phyloP scores from a whole-genome alignment of 2,113 vertebrate species.

The Eretmochelys imbricata region DNA sequence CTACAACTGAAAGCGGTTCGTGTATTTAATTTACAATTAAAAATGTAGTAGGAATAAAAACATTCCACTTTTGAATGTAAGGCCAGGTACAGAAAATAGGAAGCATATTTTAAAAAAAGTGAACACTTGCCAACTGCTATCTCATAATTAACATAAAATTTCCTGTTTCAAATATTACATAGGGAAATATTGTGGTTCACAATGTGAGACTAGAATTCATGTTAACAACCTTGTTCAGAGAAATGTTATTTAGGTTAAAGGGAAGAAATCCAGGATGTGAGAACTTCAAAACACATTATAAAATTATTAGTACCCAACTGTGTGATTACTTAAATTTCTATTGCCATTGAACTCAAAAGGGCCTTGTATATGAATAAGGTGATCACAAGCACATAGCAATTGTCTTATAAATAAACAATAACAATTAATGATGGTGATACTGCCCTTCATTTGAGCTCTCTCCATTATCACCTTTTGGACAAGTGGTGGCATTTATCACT shows the following conservation, averaged over 20 bases:
- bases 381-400: not conserved
- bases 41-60: not conserved
- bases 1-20: not conserved
- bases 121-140: not conserved
- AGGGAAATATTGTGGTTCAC: not conserved
- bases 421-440: not conserved
- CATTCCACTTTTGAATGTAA: not conserved
- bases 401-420: not conserved
- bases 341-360: not conserved
- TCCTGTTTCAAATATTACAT: not conserved
- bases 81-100: not conserved
- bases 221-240: too few species aligned
- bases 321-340: not conserved
- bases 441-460: not conserved
- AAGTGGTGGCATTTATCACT: not conserved
- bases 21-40: not conserved
- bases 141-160: not conserved
- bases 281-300: not conserved
- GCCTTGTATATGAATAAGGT: not conserved
- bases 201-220: not conserved
- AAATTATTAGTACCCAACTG: not conserved
- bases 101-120: not conserved
- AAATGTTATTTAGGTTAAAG: not conserved
- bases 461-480: not conserved
- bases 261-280: not conserved